Evolutionary conservation across 1,140 invertebrate genomes (phyloP).

Genomic region (Mercenaria mercenaria): DNA sequence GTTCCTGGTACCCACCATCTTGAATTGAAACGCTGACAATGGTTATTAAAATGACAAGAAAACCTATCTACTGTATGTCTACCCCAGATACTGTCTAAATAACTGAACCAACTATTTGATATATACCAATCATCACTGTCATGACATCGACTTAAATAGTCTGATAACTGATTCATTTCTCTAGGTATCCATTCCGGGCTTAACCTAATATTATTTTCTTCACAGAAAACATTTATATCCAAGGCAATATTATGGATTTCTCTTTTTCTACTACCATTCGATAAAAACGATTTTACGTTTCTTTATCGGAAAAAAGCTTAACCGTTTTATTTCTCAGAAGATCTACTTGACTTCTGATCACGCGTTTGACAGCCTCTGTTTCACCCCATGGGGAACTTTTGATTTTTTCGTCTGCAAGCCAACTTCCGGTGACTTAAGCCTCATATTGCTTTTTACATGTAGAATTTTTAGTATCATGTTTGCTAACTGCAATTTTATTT

Average conservation of each 20-base stretch:
- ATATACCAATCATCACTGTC: slow-evolving; percentile 64
- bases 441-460: not conserved
- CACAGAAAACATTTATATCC: slow-evolving; percentile 13
- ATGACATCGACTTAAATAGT: slow-evolving; percentile 38
- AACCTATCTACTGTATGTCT: slow-evolving; percentile 55
- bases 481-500: too few species aligned
- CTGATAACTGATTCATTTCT: slow-evolving; percentile 10
- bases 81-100: slow-evolving; percentile 58
- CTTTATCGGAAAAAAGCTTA: not conserved
- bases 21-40: slow-evolving; percentile 59
- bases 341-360: slow-evolving; percentile 1
- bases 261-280: not conserved
- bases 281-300: slow-evolving; percentile 50
- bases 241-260: slow-evolving; percentile 22
- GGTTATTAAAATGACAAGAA: slow-evolving; percentile 60
- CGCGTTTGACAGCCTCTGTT: slow-evolving; percentile 40
- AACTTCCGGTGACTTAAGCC: not conserved
- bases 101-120: slow-evolving; percentile 7
- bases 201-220: not conserved
- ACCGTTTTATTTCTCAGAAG: slow-evolving; percentile 43
- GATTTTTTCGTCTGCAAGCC: not conserved
- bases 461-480: not conserved
- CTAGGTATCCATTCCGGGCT: not conserved
- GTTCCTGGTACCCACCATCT: slow-evolving; percentile 56
- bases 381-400: slow-evolving; percentile 51